A percentile compares a stretch with the other conserved stretches of the same genome.
phyloP scores from a whole-genome alignment of 2,113 vertebrate species.

The Neogale vison region DNA sequence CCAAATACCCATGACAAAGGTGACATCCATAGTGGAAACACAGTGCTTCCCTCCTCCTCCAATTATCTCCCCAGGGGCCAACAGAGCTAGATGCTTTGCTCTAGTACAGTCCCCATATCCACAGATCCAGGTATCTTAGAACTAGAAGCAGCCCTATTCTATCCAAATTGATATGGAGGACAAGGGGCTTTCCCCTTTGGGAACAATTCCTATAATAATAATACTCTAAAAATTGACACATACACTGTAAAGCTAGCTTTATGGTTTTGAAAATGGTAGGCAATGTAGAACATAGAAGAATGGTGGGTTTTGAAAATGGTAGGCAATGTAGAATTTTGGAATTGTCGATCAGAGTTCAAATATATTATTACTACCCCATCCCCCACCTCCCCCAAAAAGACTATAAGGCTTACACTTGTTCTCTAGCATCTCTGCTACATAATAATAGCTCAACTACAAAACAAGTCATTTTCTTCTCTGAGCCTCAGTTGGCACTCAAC shows the following conservation, averaged over 20 bases:
- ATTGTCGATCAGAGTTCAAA: background rate
- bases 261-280: slow-evolving; percentile 12
- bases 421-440: background rate
- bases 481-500: background rate
- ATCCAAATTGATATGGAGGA: background rate
- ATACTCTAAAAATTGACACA: slow-evolving; percentile 37
- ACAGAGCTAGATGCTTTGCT: background rate
- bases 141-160: background rate
- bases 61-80: background rate
- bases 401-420: background rate
- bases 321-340: background rate
- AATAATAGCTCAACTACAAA: background rate
- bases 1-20: background rate
- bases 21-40: background rate
- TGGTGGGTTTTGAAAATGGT: background rate
- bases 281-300: background rate
- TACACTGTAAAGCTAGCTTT: background rate
- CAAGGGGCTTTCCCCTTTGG: background rate
- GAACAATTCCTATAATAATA: slow-evolving; percentile 8
- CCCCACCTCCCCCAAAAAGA: background rate
- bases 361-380: background rate
- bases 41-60: background rate
- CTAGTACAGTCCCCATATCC: background rate
- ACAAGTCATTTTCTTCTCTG: background rate
- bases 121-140: background rate